Base-by-base conservation (phyloP, 2,113 vertebrate species). In the Anguilla rostrata region DNA sequence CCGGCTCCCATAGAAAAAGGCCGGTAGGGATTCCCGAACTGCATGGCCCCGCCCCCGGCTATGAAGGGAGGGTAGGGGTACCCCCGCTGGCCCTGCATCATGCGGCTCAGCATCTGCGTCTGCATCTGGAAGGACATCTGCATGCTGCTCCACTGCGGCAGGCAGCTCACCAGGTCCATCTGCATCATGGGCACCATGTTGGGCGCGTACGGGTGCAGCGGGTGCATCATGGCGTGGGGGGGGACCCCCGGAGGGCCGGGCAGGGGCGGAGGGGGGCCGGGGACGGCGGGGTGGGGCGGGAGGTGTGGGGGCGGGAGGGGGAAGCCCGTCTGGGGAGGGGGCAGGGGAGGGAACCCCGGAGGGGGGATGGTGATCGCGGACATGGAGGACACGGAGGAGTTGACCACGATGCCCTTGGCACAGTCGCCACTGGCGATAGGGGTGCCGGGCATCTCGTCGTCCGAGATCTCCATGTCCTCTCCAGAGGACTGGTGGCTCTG, bases 41-140 rank as follows among this genome's bases (percentile, higher is more conserved):
- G 97, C 90, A 97, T 93, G 39, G 88, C 86, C 1, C 83, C 87
- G 0, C 87, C 57, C 93, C 92, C 94, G 0, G 95, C 95, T 91
- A 99, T 93, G 90, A 96, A 99, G 20, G 97, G 98, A 0, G 96
- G 97, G 22, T 98, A 99, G 11, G 94, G 95, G 88, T 97, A 98
- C 0, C 96, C 93, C 26, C 97, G 96, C 82, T 98, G 95, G 0
- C 96, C 97, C 82, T 99, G 98, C 92, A 98, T 97, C 93, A 99
- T 98, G 66, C 98, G 98, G 92, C 98, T 99, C 91, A 99, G 90
- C 98, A 99, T 98, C 95, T 99, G 98, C 0, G 98, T 98, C 91
- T 99, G 98, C 98, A 99, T 99, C 94, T 99, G 98, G 94, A 99
- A 99, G 89, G 98, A 99, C 98, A 99, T 99, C 1, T 97, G 97